phyloP scores from a whole-genome alignment of 2,888 invertebrate species.

The Stenodema calcarata region DNA sequence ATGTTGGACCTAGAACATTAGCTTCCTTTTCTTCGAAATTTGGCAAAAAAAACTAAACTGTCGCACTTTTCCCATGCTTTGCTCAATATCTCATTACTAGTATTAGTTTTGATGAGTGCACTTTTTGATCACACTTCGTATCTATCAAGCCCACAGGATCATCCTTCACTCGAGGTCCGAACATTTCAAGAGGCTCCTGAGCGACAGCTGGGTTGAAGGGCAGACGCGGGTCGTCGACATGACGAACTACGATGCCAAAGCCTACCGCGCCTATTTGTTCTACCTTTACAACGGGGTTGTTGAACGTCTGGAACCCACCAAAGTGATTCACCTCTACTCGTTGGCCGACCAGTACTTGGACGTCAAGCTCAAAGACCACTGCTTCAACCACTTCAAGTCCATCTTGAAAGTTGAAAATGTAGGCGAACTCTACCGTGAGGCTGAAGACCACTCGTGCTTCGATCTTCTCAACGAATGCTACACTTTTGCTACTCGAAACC shows the following conservation, averaged over 20 bases:
- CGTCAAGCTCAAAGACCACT: background rate
- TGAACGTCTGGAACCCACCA: background rate
- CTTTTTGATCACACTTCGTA: no score
- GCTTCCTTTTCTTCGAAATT: no score
- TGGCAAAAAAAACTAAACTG: no score
- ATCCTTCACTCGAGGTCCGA: background rate
- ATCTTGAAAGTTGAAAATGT: background rate
- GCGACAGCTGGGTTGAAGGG: conserved; percentile 1
- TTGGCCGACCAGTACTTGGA: conserved; percentile 29
- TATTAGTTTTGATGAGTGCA: no score
- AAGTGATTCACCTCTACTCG: conserved; percentile 1
- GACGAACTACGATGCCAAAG: conserved; percentile 46
- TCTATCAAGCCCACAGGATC: background rate
- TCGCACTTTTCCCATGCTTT: no score
- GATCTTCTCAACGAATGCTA: background rate
- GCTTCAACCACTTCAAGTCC: background rate
- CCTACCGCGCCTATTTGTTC: conserved; percentile 46
- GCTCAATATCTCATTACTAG: no score
- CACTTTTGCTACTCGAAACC: background rate
- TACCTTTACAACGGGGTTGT: conserved; percentile 25
- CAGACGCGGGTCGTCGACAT: conserved; percentile 26
- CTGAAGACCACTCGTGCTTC: background rate
- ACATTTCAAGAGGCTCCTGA: background rate
- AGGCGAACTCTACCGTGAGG: background rate
- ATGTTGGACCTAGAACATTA: no score